Conservation (phyloP, 2,888 invertebrate species). For the Acrobasis repandana region DNA sequence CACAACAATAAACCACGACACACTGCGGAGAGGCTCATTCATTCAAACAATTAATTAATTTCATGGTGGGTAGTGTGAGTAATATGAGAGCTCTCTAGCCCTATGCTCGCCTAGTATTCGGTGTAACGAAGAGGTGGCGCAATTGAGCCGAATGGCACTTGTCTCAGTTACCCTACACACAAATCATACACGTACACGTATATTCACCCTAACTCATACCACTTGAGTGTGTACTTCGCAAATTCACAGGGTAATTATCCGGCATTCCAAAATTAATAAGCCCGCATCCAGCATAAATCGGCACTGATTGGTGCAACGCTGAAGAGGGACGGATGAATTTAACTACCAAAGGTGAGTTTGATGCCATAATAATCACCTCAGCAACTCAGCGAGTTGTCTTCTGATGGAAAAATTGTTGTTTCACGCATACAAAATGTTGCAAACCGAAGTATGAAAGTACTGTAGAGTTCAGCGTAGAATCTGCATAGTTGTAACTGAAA, state of each 20-base stretch:
- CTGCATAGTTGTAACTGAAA: too few relatives aligned
- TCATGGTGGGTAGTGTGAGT: slow-evolving; percentile 44
- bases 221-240: slow-evolving; percentile 72
- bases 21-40: slow-evolving; percentile 24
- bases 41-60: slow-evolving; percentile 43
- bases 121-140: slow-evolving; percentile 71
- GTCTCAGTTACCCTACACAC: slow-evolving; percentile 58
- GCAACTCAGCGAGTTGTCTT: neutral
- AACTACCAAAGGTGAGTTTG: slow-evolving; percentile 75
- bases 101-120: slow-evolving; percentile 63
- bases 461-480: too few relatives aligned
- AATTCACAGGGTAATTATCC: slow-evolving; percentile 78
- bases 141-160: slow-evolving; percentile 57
- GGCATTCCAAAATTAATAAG: slow-evolving; percentile 78
- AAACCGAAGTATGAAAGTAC: neutral
- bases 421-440: neutral
- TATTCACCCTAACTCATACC: slow-evolving; percentile 63
- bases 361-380: slow-evolving; percentile 24
- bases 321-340: slow-evolving; percentile 80
- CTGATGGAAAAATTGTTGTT: neutral
- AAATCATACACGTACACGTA: slow-evolving; percentile 52
- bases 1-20: slow-evolving; percentile 6
- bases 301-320: slow-evolving; percentile 69
- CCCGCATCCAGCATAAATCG: slow-evolving; percentile 67
- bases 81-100: slow-evolving; percentile 45